Percentiles rank a stretch among this genome's conserved stretches.
Evolutionary conservation across 2,888 invertebrate genomes (phyloP).

Genomic region (Ligdia adustata): DNA sequence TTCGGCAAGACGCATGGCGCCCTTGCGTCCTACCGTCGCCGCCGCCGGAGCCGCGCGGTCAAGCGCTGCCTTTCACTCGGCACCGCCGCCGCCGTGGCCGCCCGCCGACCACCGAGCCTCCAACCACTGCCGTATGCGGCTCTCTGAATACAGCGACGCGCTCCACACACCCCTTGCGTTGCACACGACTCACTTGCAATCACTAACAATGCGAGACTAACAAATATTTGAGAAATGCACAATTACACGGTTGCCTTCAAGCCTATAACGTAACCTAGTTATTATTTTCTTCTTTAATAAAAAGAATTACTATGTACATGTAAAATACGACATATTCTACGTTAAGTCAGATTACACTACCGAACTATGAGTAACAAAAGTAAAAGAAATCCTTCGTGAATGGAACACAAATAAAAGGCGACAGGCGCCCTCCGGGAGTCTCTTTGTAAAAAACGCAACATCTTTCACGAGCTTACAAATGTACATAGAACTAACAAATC

Average conservation of each 20-base stretch:
- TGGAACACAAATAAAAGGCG: constrained; percentile 20
- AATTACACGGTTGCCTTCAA: too few relatives aligned
- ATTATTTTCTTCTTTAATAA: too few relatives aligned
- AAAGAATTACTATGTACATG: too few relatives aligned
- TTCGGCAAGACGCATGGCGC: constrained; percentile 84
- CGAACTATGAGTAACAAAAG: too few relatives aligned
- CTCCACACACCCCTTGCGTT: neutral
- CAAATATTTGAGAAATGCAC: too few relatives aligned
- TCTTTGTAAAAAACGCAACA: constrained; percentile 18
- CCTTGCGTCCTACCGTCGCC: constrained; percentile 72
- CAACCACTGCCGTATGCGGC: constrained; percentile 1
- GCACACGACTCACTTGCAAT: too few relatives aligned
- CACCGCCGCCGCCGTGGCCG: constrained; percentile 30
- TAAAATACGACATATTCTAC: constrained; percentile 8
- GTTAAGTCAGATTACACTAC: constrained; percentile 16
- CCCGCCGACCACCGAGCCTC: neutral
- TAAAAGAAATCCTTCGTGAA: constrained; percentile 16
- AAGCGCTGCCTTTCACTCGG: constrained; percentile 64
- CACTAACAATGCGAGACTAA: too few relatives aligned
- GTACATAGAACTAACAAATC: constrained; percentile 10
- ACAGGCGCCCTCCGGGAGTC: constrained; percentile 16
- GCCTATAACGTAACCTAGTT: too few relatives aligned
- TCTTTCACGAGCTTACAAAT: constrained; percentile 17
- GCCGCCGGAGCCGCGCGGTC: constrained; percentile 56
- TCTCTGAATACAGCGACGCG: neutral